Base-by-base conservation (phyloP, 1,140 invertebrate species). In the Rhagoletis zephyria region DNA sequence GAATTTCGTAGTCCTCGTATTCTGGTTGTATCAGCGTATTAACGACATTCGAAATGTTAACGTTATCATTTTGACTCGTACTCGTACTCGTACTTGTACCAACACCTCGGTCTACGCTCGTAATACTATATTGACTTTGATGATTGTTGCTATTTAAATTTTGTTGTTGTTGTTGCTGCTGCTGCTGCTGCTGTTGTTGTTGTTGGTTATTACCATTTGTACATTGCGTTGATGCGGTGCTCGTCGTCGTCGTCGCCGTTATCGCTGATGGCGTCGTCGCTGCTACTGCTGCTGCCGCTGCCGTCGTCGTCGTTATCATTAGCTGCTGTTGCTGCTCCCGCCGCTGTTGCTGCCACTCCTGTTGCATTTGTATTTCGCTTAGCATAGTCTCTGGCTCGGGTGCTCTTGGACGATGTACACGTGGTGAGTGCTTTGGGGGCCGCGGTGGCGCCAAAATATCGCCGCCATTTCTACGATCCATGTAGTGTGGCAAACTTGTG, bases 381-480 rank as follows among this genome's bases (percentile, higher is more conserved):
- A 81, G 56, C 90, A 94, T 93, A 90, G 91, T 93, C 89, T 93
- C 92, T 51, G 93, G 92, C 90, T 93, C 92, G 89, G 92, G 92
- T 89, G 92, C 93, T 92, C 94, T 93, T 89, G 94, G 93, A 91
- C 94, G 93, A 94, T 95, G 95, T 91, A 94, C 94, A 92, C 95
- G 95, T 93, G 94, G 94, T 93, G 94, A 93, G 90, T 94, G 94
- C 94, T 94, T 94, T 92, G 94, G 94, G 94, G 94, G 94, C 94
- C 94, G 94, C 93, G 94, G 94, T 94, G 94, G 94, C 94, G 94
- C 94, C 94, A 94, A 94, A 93, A 94, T 94, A 94, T 95, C 95
- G 94, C 95, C 95, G 94, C 94, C 94, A 94, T 94, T 94, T 93
- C 94, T 94, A 93, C 94, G 93, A 93, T 91, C 92, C 93, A 93